Evolutionary conservation across 2,888 invertebrate species (phyloP).

Genomic region (Pristionchus maxplancki): DNA sequence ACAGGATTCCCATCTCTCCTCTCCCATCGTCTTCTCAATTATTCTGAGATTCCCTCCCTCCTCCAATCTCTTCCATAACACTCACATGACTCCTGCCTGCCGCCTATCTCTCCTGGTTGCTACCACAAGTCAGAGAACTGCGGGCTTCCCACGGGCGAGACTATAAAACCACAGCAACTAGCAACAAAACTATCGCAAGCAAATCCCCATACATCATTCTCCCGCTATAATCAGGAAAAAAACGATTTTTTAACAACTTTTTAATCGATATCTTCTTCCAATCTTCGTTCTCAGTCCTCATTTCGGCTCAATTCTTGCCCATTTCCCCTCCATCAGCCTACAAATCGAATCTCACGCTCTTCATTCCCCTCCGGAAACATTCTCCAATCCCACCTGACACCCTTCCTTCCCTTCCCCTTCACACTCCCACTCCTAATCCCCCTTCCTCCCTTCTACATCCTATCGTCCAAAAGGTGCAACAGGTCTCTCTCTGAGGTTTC

Average conservation of each 20-base stretch:
- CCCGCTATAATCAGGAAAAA: too few relatives aligned
- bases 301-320: background rate
- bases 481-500: background rate
- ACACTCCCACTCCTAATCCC: background rate
- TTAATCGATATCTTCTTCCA: background rate
- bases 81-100: background rate
- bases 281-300: background rate
- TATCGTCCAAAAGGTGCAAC: background rate
- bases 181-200: background rate
- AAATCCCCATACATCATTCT: background rate
- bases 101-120: background rate
- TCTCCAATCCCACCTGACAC: constrained; percentile 14
- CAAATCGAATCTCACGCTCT: constrained; percentile 36
- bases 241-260: too few relatives aligned
- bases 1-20: too few relatives aligned
- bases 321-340: constrained; percentile 24
- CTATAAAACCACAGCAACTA: background rate
- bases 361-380: background rate
- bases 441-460: background rate
- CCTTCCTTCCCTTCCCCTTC: background rate
- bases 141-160: background rate
- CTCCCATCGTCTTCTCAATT: constrained; percentile 6
- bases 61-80: constrained; percentile 9
- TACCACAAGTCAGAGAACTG: too few relatives aligned
- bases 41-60: constrained; percentile 10